These are phyloP conservation scores for Pterocles burchelli DNA, from an alignment of 2,113 vertebrate genomes.

Conservation along the genomic window DNA sequence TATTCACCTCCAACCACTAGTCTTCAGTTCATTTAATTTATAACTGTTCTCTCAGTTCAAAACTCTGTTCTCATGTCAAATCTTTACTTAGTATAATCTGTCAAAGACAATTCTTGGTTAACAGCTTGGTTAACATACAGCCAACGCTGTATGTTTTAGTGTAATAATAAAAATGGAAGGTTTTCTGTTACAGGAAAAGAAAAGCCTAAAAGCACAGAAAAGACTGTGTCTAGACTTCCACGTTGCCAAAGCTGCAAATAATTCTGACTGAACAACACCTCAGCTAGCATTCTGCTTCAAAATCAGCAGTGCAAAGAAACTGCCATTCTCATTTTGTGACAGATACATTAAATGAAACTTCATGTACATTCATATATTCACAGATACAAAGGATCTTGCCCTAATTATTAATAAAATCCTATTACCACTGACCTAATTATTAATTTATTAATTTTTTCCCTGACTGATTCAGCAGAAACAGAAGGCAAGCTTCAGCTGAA, in stretches of 20 bases:
- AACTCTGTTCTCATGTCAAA: slow-evolving; percentile 30
- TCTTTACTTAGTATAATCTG: slow-evolving; percentile 7
- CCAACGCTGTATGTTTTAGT: background rate
- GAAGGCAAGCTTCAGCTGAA: background rate
- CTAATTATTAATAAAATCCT: background rate
- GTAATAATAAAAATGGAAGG: background rate
- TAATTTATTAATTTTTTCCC: background rate
- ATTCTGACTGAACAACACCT: background rate
- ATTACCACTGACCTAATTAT: background rate
- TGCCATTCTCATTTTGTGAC: background rate
- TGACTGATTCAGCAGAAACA: background rate
- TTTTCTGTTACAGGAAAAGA: background rate
- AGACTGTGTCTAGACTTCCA: slow-evolving; percentile 28
- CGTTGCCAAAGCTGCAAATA: slow-evolving; percentile 1
- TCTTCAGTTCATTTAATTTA: slow-evolving; percentile 38
- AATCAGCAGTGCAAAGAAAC: background rate
- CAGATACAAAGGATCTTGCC: background rate
- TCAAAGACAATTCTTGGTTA: slow-evolving; percentile 19
- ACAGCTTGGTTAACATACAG: too few relatives aligned
- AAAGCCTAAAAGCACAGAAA: background rate
- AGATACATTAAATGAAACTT: background rate
- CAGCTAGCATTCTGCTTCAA: background rate
- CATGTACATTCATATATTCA: background rate
- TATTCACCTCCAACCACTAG: background rate
- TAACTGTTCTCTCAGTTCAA: slow-evolving; percentile 7